Evolutionary conservation across 2,113 vertebrate genomes (phyloP).

Genomic region (Amazona guildingii): DNA sequence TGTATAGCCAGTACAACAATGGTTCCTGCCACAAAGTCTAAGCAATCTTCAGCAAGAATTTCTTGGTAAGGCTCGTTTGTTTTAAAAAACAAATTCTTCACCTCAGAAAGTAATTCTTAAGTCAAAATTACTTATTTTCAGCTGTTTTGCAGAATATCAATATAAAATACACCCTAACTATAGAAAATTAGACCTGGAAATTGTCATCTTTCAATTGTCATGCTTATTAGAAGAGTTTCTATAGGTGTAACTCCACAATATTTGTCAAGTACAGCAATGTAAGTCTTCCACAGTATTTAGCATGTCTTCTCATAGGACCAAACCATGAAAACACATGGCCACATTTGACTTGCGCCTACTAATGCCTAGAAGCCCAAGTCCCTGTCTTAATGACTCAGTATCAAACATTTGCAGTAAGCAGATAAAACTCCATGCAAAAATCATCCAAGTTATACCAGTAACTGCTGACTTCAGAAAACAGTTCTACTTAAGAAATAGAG

Average conservation of each 20-base stretch:
- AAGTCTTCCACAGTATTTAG: background rate
- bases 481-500: background rate
- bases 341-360: background rate
- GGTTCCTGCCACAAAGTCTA: background rate
- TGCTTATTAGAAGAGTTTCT: background rate
- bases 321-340: fast-evolving
- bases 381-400: background rate
- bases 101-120: background rate
- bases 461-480: background rate
- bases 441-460: background rate
- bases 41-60: background rate
- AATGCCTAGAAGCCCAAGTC: background rate
- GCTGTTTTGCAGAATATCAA: background rate
- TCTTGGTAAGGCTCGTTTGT: background rate
- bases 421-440: background rate
- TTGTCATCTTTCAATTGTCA: background rate
- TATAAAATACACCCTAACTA: background rate
- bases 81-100: background rate
- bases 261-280: background rate
- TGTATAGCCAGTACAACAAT: background rate
- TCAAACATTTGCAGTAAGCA: background rate
- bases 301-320: background rate
- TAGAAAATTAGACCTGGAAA: background rate
- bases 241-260: background rate
- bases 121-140: background rate